Evolutionary conservation across 2,888 invertebrate species (phyloP).

Genomic region (Catocala fraxini): DNA sequence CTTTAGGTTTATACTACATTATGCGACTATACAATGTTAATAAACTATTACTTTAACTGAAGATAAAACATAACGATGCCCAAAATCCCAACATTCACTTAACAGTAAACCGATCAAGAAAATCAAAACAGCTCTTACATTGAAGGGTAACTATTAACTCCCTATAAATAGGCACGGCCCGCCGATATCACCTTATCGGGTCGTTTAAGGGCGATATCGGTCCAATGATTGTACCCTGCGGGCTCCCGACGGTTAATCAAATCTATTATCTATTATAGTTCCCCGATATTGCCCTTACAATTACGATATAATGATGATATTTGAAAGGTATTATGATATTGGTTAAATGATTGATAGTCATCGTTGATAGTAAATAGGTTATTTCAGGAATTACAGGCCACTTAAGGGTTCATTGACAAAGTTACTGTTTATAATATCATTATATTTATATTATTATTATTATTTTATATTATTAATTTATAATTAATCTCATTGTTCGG

Average conservation of each 20-base stretch:
- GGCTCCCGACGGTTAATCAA: slow-evolving; percentile 69
- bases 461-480: too few species aligned
- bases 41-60: too few species aligned
- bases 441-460: too few species aligned
- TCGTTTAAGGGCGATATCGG: slow-evolving; percentile 79
- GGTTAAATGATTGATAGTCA: slow-evolving; percentile 35
- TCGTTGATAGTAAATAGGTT: slow-evolving; percentile 2
- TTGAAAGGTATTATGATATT: slow-evolving; percentile 28
- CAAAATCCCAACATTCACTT: background rate
- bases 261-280: slow-evolving; percentile 68
- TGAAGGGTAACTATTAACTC: slow-evolving; percentile 79
- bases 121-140: slow-evolving; percentile 55
- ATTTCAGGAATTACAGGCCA: slow-evolving; percentile 3
- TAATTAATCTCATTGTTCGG: too few species aligned
- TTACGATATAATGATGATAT: slow-evolving; percentile 41
- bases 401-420: too few species aligned
- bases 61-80: too few species aligned
- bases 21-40: too few species aligned
- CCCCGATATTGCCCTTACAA: slow-evolving; percentile 43
- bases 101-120: slow-evolving; percentile 36
- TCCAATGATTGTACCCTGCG: slow-evolving; percentile 75
- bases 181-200: slow-evolving; percentile 83
- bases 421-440: too few species aligned
- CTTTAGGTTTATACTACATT: too few species aligned
- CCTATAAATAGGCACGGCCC: slow-evolving; percentile 77